These are phyloP conservation scores for Misgurnus anguillicaudatus DNA, from an alignment of 2,113 vertebrate genomes.

Conservation along the genomic window DNA sequence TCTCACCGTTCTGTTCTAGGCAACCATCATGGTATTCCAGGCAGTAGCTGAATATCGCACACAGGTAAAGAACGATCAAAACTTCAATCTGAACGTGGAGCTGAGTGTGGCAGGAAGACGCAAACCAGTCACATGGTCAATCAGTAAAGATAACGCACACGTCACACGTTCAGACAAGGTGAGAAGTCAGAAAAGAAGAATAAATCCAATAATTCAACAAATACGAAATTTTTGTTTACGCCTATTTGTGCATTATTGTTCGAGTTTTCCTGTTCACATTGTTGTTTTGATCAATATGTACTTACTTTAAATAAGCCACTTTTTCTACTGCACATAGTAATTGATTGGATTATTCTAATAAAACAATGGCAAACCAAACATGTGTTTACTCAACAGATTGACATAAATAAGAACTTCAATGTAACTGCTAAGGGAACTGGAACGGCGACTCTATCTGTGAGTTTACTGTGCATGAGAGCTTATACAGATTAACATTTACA, in stretches of 20 bases:
- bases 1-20: constrained; percentile 63
- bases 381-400: constrained; percentile 52
- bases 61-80: constrained; percentile 31
- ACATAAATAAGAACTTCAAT: constrained; percentile 70
- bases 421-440: constrained; percentile 76
- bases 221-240: too few relatives aligned
- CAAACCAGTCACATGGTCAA: not conserved
- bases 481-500: too few relatives aligned
- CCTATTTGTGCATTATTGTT: not conserved
- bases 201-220: too few relatives aligned
- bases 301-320: too few relatives aligned
- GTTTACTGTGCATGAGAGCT: constrained; percentile 7
- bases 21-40: constrained; percentile 64
- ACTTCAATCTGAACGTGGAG: constrained; percentile 77
- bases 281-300: too few relatives aligned
- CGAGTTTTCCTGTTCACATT: too few relatives aligned
- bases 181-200: not conserved
- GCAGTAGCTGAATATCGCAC: constrained; percentile 39
- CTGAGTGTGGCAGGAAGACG: constrained; percentile 73
- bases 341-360: not conserved
- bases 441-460: constrained; percentile 75
- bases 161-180: constrained; percentile 46
- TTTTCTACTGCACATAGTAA: too few relatives aligned
- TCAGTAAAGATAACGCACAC: constrained; percentile 61
- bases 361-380: not conserved